Base-by-base conservation (phyloP, 2,113 vertebrate genomes). In the Tragulus kanchil region DNA sequence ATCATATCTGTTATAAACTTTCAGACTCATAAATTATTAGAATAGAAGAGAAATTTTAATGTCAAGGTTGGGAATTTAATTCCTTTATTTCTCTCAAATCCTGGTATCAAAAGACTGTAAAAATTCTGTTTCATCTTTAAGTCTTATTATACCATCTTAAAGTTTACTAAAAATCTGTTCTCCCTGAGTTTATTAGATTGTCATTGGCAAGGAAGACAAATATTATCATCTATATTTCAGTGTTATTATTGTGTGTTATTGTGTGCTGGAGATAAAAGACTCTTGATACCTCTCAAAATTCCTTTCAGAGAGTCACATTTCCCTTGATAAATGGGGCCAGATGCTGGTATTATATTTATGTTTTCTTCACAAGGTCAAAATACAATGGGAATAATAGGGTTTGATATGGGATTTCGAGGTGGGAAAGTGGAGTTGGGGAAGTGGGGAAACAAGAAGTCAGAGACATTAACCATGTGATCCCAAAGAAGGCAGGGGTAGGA, bases 61-160 rank as follows among this genome's bases (percentile, higher is more conserved):
- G 93, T 6, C 26, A 52, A 71, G 15, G 1, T 90, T 93, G 67
- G 61, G 28, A 25, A 89, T 87, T 95, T 85, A 48, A 59, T 86
- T 87, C 17, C 92, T 58, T 84, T 83, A 28, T 79, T 58, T 75
- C 50, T 3, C 17, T 97, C 31, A 58, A 65, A 82, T 82, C 16
- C 77, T 73, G 88, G 45, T 59, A 71, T 16, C 36, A 48, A 48
- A 45, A 93, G 71, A 54, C 1, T 56, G 10, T 75, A 52, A 96
- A 95, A 31, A 73, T 45, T 73, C n/a, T 71, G 17, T 87, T 96
- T 85, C 85, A 36, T 75, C 52, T 90, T 94, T 95, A 69, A 81
- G 77, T 77, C 90, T 50, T 87, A 61, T 82, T 36, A 83, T 73
- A 36, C 7, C 42, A 28, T 42, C 6, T 42, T 90, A 81, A 85